Evolutionary conservation across 2,888 invertebrate genomes (phyloP), one percentile per base, ranked within the genome.

Genomic region (Synergus gifuensis): DNA sequence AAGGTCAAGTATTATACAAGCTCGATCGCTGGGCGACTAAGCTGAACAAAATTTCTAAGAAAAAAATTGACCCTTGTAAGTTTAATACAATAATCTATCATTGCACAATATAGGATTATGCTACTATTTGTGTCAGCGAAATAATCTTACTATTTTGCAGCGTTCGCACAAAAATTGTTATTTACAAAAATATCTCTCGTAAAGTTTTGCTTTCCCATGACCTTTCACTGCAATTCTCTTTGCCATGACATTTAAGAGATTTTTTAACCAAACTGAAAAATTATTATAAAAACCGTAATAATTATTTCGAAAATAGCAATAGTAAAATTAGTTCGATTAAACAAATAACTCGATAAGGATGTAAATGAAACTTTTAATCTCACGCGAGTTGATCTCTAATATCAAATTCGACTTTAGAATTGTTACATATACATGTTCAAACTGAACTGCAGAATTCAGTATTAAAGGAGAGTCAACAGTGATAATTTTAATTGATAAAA

Each of bases 401-500:
- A 78, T 73, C 54, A 67, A 40, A 79, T 76, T 60, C 12, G 12
- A 49, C 63, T 63, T 64, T n/a, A 12, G 16, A 76, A 44, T 44
- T 18, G 42, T n/a, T 22, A 63, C 40, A 69, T 22, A 46, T 36
- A 18, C 54, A 58, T 58, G 58, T 76, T n/a, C 28, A 54, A 62
- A 28, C 73, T 85, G 83, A 78, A 79, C 82, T 79, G 80, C 58
- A 66, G 77, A 64, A 81, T 79, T 54, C 78, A 80, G 78, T 78
- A 79, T 77, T 84, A 79, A 69, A 79, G 81, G 83, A 85, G 80
- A 85, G 84, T 83, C 76, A 86, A 87, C 86, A 85, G 84, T 82
- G 82, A 78, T 83, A 76, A 79, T 82, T 85, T 85, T 83, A 88
- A 87, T 87, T 89, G 87, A 88, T 84, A 86, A 87, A 88, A 88